A percentile compares a stretch with the other conserved stretches of the same genome.
Conservation (phyloP, 2,797 vertebrate species). For the Alfaro cultratus region DNA sequence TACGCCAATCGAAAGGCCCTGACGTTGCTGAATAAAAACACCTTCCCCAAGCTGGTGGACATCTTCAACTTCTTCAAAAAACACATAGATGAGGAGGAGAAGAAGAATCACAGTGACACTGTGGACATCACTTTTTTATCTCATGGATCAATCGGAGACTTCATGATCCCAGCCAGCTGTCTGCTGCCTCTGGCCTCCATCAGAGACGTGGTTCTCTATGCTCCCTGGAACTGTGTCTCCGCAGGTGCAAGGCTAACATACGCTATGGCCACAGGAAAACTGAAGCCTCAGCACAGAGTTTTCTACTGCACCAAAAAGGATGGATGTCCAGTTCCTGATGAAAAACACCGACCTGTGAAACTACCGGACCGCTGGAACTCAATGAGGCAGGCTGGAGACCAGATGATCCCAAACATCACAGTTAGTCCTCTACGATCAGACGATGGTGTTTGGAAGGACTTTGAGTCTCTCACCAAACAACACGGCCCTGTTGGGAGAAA, state of each 20-base stretch:
- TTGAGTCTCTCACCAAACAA: neutral
- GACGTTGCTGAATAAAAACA: no score
- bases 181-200: slow-evolving; percentile 22
- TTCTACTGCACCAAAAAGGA: neutral
- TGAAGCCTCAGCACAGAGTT: slow-evolving; percentile 9
- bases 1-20: no score
- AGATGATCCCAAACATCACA: slow-evolving; percentile 22
- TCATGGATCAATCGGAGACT: neutral
- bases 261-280: neutral
- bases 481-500: neutral
- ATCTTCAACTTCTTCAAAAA: neutral
- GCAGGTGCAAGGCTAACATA: fast-evolving
- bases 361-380: slow-evolving; percentile 17
- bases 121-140: slow-evolving; percentile 14
- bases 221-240: slow-evolving; percentile 19
- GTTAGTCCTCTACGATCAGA: neutral
- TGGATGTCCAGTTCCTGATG: neutral
- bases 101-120: neutral
- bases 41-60: neutral
- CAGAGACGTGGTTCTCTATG: slow-evolving; percentile 21
- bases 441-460: fast-evolving
- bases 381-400: neutral
- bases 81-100: neutral
- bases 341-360: slow-evolving; percentile 2
- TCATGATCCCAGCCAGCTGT: slow-evolving; percentile 17